Base-by-base conservation (phyloP, 1,140 invertebrate genomes). In the Drosophila leontia region DNA sequence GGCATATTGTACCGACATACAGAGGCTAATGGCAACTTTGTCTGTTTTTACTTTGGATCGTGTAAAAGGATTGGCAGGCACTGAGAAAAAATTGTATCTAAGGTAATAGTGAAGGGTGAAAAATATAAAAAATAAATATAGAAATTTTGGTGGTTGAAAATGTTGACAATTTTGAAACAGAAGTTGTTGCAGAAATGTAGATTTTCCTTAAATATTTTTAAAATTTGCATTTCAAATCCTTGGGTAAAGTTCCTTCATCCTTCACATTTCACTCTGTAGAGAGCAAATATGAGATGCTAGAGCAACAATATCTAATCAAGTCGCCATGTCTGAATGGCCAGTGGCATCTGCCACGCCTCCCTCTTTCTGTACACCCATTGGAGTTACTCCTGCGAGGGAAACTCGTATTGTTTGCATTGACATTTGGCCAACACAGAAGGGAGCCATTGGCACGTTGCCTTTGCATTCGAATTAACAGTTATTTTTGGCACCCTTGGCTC, bases 401-500 rank as follows among this genome's bases (percentile, higher is more conserved):
- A 48, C 57, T 58, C 51, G 55, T 57, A 68, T 63, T 87, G 84
- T 87, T 87, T 87, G 84, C 84, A 88, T 80, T 88, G 84, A 78
- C 84, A 88, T 80, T 88, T 80, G 77, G 60, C 63, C 59, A 74
- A 67, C 51, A 45, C 48, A 68, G 71, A 26, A 34, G 51, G 29
- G 61, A 70, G 55, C 78, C 85, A 88, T 88, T 85, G 85, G 85
- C 85, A 88, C 85, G 81, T 88, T 87, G 76, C 76, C 70, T 90
- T 82, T 79, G 85, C 85, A 85, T 90, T 81, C 80, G 78, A 85
- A 88, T 88, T 88, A 88, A 85, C 84, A 88, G 85, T 84, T 88
- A 79, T 88, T 88, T 88, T 78, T 90, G 84, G 85, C 84, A 80
- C 76, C 77, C 63, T 62, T 55, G 51, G 45, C 45, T 12, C 44